Base-by-base conservation (phyloP, 2,888 invertebrate genomes). In the Ectemnius cavifrons region DNA sequence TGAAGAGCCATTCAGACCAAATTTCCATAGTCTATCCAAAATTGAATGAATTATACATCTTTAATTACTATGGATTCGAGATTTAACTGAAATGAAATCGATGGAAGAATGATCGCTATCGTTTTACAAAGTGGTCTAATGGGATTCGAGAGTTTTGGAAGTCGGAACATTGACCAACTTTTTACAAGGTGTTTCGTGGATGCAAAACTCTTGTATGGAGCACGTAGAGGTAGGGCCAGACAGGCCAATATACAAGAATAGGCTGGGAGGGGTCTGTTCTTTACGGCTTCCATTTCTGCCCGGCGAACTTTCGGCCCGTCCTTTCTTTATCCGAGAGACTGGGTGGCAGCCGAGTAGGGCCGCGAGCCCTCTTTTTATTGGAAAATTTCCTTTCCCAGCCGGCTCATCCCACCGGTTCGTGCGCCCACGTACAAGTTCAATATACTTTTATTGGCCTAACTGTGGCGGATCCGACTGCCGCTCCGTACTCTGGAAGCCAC, bases 401-500 rank as follows among this genome's bases (percentile, higher is more conserved):
- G 56, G 23, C 65, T 63, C 61, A 66, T 71, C 56, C 52, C 60
- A 18, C 16, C 52, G 57, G 63, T 57, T 58, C 61, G 59, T 20
- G 28, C 69, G 57, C 61, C 69, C 70, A 67, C 69, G 70, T 75
- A 78, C 66, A 77, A 73, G 68, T 84, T 79, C 84, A 75, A 84
- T 83, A 80, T 80, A 84, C 78, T 82, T 84, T 85, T 81, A 85
- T 83, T 83, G 80, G 69, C 60, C 73, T 66, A 58, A 59, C 68
- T 73, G 57, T 65, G 66, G 56, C 71, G 68, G 76, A 73, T 78
- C 61, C 60, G 60, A 52, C 78, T 16, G 16, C 14, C 52, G 52
- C 52, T 52, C 52, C 52, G 16, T 13, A 52, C 52, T 37, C 37
- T 37, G 4, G 37, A 71, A 71, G 46, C 57, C 49, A 23, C 67